Evolutionary conservation across 2,113 vertebrate species (phyloP).

Genomic region (Boulengeromyrus knoepffleri): DNA sequence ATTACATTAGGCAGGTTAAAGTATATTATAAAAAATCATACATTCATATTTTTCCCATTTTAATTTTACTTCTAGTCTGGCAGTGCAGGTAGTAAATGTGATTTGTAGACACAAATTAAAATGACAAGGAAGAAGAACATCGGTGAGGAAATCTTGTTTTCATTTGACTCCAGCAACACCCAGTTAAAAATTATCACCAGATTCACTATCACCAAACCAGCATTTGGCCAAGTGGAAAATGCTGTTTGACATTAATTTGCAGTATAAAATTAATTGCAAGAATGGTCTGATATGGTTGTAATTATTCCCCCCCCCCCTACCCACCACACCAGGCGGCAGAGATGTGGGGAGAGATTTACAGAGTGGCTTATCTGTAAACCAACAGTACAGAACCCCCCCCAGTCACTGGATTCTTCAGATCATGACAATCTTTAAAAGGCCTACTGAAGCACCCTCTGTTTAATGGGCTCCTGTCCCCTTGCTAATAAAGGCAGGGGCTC

Average conservation of each 20-base stretch:
- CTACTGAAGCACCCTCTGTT: constrained; percentile 39
- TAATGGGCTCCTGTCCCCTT: constrained; percentile 44
- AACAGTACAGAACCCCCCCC: constrained; percentile 15
- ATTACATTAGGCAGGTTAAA: neutral
- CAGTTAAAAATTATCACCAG: neutral
- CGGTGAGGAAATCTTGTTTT: neutral
- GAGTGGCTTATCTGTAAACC: constrained; percentile 17
- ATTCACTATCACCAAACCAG: neutral
- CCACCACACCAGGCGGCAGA: neutral
- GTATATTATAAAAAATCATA: neutral
- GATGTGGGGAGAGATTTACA: neutral
- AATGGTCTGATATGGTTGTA: neutral
- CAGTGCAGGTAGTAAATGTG: neutral
- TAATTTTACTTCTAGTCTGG: neutral
- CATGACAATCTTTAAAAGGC: constrained; percentile 42
- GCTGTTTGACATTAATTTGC: neutral
- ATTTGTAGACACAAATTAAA: neutral
- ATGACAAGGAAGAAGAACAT: neutral
- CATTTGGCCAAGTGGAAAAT: neutral
- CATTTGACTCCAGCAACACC: neutral
- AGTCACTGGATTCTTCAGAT: constrained; percentile 32
- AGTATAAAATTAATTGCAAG: neutral
- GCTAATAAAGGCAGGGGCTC: constrained; percentile 71
- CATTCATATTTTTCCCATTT: neutral
- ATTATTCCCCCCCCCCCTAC: neutral